These are phyloP conservation scores for Neosilurus hyrtlii DNA, from an alignment of 2,797 vertebrate species.

Conservation along the genomic window DNA sequence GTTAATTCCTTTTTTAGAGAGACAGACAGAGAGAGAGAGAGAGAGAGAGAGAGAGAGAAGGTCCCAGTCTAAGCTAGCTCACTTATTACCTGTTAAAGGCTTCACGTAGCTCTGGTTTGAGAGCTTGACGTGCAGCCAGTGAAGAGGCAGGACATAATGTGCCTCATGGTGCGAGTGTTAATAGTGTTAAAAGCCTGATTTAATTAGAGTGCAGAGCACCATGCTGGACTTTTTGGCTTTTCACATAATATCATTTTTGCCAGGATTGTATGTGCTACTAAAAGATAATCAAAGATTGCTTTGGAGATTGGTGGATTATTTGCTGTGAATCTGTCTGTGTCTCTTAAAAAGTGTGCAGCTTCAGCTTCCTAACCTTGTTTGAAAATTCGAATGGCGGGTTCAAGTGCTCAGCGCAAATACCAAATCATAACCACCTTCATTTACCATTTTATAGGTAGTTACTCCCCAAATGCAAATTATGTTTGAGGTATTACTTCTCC, in stretches of 20 bases:
- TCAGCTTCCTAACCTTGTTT: background rate
- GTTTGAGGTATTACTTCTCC: background rate
- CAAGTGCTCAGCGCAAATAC: no score
- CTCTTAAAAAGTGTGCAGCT: background rate
- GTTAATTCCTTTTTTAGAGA: background rate
- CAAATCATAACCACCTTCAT: background rate
- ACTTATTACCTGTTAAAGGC: constrained; percentile 20
- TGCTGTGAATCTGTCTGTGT: background rate
- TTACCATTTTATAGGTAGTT: background rate
- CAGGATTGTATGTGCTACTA: background rate
- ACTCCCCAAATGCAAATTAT: background rate
- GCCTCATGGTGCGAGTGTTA: constrained; percentile 25
- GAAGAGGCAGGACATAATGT: constrained; percentile 21
- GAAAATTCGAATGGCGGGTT: background rate
- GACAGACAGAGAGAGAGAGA: no score
- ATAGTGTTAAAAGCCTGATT: constrained; percentile 23
- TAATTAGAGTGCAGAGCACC: constrained; percentile 9
- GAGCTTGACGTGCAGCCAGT: constrained; percentile 24
- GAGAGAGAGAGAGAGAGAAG: background rate
- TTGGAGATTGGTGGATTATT: background rate
- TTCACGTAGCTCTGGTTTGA: constrained; percentile 13
- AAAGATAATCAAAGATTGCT: background rate
- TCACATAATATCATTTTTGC: constrained; percentile 24
- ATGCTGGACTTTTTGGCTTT: constrained; percentile 23
- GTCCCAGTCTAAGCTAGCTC: background rate